These are phyloP conservation scores for Heliconius hermathena DNA, from an alignment of 1,140 invertebrate species.

Conservation along the genomic window DNA sequence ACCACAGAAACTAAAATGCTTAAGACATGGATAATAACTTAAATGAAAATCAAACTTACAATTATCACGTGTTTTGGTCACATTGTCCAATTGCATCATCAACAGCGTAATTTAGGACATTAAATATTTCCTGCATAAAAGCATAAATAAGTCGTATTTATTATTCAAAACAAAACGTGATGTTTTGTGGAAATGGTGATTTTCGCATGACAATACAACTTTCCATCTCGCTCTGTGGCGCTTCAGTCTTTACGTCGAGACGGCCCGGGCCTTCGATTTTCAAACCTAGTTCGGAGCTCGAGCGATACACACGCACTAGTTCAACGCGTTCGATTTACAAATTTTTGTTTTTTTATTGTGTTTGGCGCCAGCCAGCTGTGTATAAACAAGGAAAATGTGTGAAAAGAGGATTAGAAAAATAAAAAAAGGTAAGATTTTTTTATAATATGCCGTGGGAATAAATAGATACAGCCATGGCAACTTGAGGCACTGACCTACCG, in stretches of 20 bases:
- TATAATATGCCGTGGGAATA: constrained; percentile 14
- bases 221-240: constrained; percentile 54
- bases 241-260: constrained; percentile 30
- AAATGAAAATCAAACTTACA: background rate
- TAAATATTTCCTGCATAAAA: background rate
- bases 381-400: constrained; percentile 60
- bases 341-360: constrained; percentile 40
- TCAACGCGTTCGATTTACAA: constrained; percentile 33
- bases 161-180: constrained; percentile 3
- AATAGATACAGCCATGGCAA: constrained; percentile 14
- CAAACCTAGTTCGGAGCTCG: constrained; percentile 51
- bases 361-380: constrained; percentile 49
- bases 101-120: background rate
- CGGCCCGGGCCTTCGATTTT: constrained; percentile 60
- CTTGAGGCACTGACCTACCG: constrained; percentile 50
- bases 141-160: background rate
- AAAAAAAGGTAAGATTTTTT: constrained; percentile 61
- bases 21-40: background rate
- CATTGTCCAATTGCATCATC: background rate
- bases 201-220: constrained; percentile 47
- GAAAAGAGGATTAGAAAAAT: constrained; percentile 71
- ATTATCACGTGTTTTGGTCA: background rate
- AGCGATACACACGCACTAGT: constrained; percentile 44
- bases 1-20: background rate
- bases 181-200: constrained; percentile 18